Evolutionary conservation across 2,113 vertebrate genomes (phyloP).

Genomic region (Cacatua alba): DNA sequence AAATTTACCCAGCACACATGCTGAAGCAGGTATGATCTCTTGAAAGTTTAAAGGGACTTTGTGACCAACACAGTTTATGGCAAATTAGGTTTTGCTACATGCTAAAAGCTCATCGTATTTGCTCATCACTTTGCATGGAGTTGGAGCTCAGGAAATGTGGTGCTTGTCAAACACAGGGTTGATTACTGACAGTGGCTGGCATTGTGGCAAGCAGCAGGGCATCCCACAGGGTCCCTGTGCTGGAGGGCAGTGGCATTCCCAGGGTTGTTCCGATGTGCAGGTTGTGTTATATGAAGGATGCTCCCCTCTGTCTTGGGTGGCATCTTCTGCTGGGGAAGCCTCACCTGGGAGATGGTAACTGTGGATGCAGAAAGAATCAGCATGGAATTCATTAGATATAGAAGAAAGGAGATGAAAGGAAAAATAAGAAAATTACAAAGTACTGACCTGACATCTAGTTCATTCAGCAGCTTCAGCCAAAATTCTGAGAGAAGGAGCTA

Average conservation of each 20-base stretch:
- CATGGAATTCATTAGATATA: neutral
- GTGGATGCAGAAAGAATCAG: neutral
- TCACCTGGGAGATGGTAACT: neutral
- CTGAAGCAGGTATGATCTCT: neutral
- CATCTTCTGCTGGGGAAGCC: neutral
- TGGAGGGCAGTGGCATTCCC: neutral
- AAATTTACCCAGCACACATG: neutral
- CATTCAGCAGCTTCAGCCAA: constrained; percentile 21
- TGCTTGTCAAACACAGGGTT: neutral
- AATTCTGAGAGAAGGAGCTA: neutral
- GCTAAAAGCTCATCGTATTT: neutral
- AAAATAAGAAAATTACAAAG: constrained; percentile 3
- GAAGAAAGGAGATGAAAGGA: neutral
- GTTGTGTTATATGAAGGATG: neutral
- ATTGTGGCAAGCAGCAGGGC: neutral
- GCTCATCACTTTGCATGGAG: neutral
- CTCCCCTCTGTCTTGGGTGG: neutral
- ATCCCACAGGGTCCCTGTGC: neutral
- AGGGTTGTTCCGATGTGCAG: fast-evolving
- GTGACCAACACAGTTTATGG: neutral
- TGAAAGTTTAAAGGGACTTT: neutral
- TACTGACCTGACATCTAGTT: neutral
- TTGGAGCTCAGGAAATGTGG: neutral
- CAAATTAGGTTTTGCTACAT: neutral
- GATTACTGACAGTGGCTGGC: neutral